Percentiles rank a stretch among this genome's conserved stretches.
Conservation (phyloP, 2,797 vertebrate species). For the Sternotherus odoratus region DNA sequence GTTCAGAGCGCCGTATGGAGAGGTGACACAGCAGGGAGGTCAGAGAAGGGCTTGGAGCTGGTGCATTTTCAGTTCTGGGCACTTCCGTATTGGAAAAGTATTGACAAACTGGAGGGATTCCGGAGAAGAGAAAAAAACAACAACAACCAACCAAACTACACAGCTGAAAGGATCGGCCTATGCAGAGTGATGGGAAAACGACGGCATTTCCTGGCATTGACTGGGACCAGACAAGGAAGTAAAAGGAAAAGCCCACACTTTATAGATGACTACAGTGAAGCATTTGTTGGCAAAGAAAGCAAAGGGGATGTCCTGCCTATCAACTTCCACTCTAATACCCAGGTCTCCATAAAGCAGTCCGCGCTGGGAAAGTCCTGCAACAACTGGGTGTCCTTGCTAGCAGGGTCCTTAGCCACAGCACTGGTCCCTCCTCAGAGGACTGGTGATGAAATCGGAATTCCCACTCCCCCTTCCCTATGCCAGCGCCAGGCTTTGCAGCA, state of each 20-base stretch:
- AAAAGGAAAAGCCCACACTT: fast-evolving
- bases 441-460: not conserved
- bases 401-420: not conserved
- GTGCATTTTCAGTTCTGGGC: fast-evolving
- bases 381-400: not conserved
- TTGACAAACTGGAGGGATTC: not conserved
- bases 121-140: not conserved
- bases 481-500: not conserved
- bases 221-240: fast-evolving
- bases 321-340: not conserved
- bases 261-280: not conserved
- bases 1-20: not conserved
- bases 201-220: too few relatives aligned
- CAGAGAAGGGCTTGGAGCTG: not conserved
- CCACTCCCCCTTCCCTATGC: not conserved
- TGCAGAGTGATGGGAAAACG: too few relatives aligned
- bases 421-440: not conserved
- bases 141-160: not conserved
- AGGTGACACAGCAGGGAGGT: not conserved
- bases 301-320: not conserved
- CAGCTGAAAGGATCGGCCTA: fast-evolving
- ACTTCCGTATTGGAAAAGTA: not conserved
- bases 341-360: not conserved
- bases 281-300: not conserved
- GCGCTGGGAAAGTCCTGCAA: not conserved